Evolutionary conservation across 2,888 invertebrate genomes (phyloP), one percentile per base, ranked within the genome.

Genomic region (Drosophila ochracea): DNA sequence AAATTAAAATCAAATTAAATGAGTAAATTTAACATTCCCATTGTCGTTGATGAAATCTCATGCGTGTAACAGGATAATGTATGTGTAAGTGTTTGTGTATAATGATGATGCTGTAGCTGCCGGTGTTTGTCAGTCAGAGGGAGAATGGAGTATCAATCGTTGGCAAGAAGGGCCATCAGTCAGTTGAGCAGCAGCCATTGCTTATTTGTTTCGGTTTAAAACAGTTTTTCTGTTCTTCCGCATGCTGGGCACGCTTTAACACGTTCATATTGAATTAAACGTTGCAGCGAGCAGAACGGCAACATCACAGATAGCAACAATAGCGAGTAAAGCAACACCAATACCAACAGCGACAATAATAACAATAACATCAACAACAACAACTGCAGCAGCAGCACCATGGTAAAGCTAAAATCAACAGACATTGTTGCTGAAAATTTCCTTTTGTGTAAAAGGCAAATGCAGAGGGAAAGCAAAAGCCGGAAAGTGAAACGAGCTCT

Each of bases 251-350:
- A 89, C 89, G 84, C 89, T 83, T 85, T 88, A 90, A 86, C 85
- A 78, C 85, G 76, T 89, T 87, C 80, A 89, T 90, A 85, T 90
- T 90, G 85, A 90, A 83, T 85, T 90, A 85, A 90, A 88, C 68
- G 84, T 76, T 80, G 83, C 82, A 82, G 63, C 54, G 60, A 71
- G 64, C 68, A 69, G 73, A 77, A 68, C 57, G 63, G 63, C 73
- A 81, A 66, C 74, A 83, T 69, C 59, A 76, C 77, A 68, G 69
- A 84, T 68, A 83, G 61, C 68, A 79, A 84, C 76, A 82, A 84
- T 67, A 59, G 65, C 49, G 55, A 72, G 68, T 33, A 52, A 73
- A 84, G 58, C 73, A 57, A 53, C 39, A 65, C 31, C 53, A 76
- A 43, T 50, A 62, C n/a, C 73, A 78, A 52, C 66, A 77, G 50